These are phyloP conservation scores for Catocala fraxini DNA, from an alignment of 2,888 invertebrate genomes.

Conservation along the genomic window DNA sequence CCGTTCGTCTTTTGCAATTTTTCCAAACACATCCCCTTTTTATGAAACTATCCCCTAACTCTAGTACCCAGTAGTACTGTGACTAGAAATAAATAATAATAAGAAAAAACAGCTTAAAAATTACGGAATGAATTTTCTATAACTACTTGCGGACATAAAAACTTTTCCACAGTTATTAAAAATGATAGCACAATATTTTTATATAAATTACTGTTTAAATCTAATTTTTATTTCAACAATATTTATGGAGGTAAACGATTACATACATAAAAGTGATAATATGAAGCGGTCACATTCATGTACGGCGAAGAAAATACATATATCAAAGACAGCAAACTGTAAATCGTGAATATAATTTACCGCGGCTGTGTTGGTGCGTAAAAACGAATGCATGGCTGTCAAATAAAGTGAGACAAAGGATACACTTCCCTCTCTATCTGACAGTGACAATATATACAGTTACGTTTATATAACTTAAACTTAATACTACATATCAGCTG, in stretches of 20 bases:
- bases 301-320: too few relatives aligned
- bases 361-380: too few relatives aligned
- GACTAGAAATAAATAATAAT: conserved; percentile 76
- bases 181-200: conserved; percentile 23
- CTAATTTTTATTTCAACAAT: conserved; percentile 10
- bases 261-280: too few relatives aligned
- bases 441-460: too few relatives aligned
- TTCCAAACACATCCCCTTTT: conserved; percentile 21
- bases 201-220: conserved; percentile 16
- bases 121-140: conserved; percentile 60
- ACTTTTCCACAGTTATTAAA: conserved; percentile 41
- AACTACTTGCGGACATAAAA: conserved; percentile 58
- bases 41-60: conserved; percentile 49
- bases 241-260: conserved; percentile 11
- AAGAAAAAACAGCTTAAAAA: conserved; percentile 49
- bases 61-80: conserved; percentile 78
- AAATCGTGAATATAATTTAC: too few relatives aligned
- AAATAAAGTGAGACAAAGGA: too few relatives aligned
- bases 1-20: conserved; percentile 12
- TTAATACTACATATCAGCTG: too few relatives aligned
- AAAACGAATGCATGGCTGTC: too few relatives aligned
- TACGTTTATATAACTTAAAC: too few relatives aligned
- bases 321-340: too few relatives aligned
- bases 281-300: too few relatives aligned
- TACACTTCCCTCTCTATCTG: too few relatives aligned